Base-by-base conservation (phyloP, 2,888 invertebrate genomes). In the Andrena camellia region DNA sequence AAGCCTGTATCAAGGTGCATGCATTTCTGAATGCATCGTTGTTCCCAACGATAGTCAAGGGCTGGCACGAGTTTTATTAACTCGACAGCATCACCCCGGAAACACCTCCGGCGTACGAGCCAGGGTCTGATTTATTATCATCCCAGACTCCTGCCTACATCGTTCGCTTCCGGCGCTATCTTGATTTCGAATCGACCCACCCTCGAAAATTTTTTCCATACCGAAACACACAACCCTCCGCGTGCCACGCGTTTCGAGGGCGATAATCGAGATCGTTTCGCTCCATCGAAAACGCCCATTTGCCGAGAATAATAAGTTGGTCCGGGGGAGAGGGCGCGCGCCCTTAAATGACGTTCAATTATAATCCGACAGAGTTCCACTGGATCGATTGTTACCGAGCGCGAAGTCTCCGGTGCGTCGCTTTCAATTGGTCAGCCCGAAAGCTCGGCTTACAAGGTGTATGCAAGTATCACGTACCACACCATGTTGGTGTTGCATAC, bases 131-230 rank as follows among this genome's bases (percentile, higher is more conserved):
- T 88, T 88, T 88, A 88, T 88, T 87, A 88, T 77, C 87, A 81
- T 83, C 87, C 80, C 78, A 59, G 72, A 84, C 73, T 74, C 74
- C 60, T 75, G 78, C 81, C 83, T 83, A 80, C 86, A 81, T 73
- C 87, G 78, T 52, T 84, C 81, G 87, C 81, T 87, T 88, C 81
- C 85, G 79, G 79, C 75, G 83, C 63, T 88, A 88, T 89, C 89
- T 88, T 83, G 79, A 85, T 89, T 87, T 35, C 74, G 72, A 83
- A 82, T 85, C 87, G 78, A 59, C 57, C 77, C 66, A 68, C 60
- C 67, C 73, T 35, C 66, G 57, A 67, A 70, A 20, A 83, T 70
- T 81, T 83, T 84, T 83, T 81, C 72, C 79, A 60, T 85, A 70
- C 57, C 69, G 67, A 74, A 86, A 82, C 77, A 62, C 63, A 17